Percentiles rank a stretch among this genome's conserved stretches.
These are phyloP conservation scores for Ceratosolen solmsi DNA, from an alignment of 1,140 invertebrate genomes.

Conservation along the genomic window DNA sequence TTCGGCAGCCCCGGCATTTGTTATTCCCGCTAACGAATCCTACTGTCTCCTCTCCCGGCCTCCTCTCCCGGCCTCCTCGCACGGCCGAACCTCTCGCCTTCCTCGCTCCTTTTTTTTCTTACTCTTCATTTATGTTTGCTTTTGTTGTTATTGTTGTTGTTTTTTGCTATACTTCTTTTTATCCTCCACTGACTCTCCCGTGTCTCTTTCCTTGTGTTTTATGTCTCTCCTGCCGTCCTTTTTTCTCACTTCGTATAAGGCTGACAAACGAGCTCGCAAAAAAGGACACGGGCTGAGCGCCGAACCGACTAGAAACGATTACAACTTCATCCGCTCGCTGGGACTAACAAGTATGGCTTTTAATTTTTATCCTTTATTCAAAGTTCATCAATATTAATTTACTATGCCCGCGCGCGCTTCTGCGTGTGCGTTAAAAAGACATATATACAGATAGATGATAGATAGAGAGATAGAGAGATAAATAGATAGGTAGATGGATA, in stretches of 20 bases:
- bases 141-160: too few relatives aligned
- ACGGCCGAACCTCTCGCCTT: not conserved
- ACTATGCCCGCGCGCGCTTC: too few relatives aligned
- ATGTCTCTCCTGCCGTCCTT: not conserved
- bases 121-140: too few relatives aligned
- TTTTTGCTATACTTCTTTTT: slow-evolving; percentile 4
- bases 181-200: not conserved
- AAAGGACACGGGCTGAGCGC: slow-evolving; percentile 42
- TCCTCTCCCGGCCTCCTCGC: not conserved
- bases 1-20: slow-evolving; percentile 57
- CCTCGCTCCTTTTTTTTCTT: not conserved
- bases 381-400: slow-evolving; percentile 50
- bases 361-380: slow-evolving; percentile 43
- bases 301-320: slow-evolving; percentile 41
- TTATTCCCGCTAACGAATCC: slow-evolving; percentile 62
- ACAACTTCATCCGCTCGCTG: slow-evolving; percentile 38
- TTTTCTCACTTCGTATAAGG: slow-evolving; percentile 28
- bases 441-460: too few relatives aligned
- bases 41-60: not conserved
- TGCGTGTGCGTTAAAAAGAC: too few relatives aligned
- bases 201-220: slow-evolving; percentile 12
- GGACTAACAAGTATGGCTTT: slow-evolving; percentile 30
- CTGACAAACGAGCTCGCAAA: slow-evolving; percentile 48
- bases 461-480: too few relatives aligned
- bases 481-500: not conserved